Conservation (phyloP, 2,888 invertebrate genomes). For the Trisateles emortualis region DNA sequence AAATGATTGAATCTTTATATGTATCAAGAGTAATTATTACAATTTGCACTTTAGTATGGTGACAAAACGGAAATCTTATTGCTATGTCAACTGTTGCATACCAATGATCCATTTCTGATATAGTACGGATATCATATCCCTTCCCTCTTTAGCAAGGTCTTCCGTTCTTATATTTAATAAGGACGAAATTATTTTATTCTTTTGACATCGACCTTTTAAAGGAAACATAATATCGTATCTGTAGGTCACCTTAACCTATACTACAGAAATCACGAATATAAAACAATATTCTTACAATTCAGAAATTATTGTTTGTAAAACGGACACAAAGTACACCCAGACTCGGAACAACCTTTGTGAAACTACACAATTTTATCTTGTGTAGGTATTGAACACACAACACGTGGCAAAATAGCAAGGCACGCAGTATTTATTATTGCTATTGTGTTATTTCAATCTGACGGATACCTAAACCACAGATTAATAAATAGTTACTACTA, state of each 20-base stretch:
- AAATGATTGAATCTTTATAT: neutral
- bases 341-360: too few relatives aligned
- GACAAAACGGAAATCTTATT: neutral
- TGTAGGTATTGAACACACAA: too few relatives aligned
- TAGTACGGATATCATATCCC: conserved; percentile 27
- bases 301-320: too few relatives aligned
- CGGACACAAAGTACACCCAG: too few relatives aligned
- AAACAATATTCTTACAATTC: neutral
- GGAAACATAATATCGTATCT: conserved; percentile 12
- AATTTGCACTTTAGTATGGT: too few relatives aligned
- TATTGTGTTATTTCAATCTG: neutral
- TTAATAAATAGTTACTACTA: too few relatives aligned
- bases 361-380: too few relatives aligned
- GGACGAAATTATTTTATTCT: conserved; percentile 38
- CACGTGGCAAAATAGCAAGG: too few relatives aligned
- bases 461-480: neutral
- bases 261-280: neutral
- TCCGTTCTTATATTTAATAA: conserved; percentile 26
- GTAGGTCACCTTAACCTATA: conserved; percentile 18
- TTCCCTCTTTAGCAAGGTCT: conserved; percentile 33
- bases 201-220: conserved; percentile 34
- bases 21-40: neutral
- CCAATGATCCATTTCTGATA: conserved; percentile 10
- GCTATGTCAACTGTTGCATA: neutral
- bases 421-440: neutral